These are phyloP conservation scores for Streptopelia turtur DNA, from an alignment of 2,797 vertebrate species.

Conservation along the genomic window DNA sequence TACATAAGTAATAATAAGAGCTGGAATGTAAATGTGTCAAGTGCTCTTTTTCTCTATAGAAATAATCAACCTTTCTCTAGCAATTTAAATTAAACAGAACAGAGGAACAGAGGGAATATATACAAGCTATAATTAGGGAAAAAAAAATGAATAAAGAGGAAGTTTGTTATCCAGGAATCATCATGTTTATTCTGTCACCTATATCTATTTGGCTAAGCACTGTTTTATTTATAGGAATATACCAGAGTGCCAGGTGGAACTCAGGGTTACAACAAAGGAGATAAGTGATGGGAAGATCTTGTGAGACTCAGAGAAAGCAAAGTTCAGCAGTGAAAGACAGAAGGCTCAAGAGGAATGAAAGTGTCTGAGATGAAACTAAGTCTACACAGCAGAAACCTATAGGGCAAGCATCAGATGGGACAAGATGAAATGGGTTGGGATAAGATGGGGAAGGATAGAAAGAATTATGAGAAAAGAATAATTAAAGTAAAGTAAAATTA, in stretches of 20 bases:
- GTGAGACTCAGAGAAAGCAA: background rate
- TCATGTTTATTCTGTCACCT: background rate
- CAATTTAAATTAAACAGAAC: background rate
- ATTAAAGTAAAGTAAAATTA: background rate
- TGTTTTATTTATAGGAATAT: background rate
- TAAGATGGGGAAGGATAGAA: background rate
- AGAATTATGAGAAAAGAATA: background rate
- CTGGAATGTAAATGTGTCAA: background rate
- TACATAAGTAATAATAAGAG: background rate
- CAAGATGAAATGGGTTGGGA: background rate
- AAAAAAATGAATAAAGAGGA: background rate
- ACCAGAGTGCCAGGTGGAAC: background rate
- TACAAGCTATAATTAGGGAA: background rate
- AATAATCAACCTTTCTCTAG: background rate
- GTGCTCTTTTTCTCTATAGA: background rate
- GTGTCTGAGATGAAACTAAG: background rate
- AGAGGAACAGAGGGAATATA: no score
- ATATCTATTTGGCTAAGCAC: background rate
- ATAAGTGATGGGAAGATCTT: background rate
- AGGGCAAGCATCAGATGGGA: background rate
- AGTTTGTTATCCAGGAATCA: background rate
- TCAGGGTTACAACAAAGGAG: background rate
- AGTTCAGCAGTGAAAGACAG: background rate
- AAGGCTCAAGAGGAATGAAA: background rate
- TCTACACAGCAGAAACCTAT: background rate